Base-by-base conservation (phyloP, 2,888 invertebrate genomes). In the Panzeria rudis region DNA sequence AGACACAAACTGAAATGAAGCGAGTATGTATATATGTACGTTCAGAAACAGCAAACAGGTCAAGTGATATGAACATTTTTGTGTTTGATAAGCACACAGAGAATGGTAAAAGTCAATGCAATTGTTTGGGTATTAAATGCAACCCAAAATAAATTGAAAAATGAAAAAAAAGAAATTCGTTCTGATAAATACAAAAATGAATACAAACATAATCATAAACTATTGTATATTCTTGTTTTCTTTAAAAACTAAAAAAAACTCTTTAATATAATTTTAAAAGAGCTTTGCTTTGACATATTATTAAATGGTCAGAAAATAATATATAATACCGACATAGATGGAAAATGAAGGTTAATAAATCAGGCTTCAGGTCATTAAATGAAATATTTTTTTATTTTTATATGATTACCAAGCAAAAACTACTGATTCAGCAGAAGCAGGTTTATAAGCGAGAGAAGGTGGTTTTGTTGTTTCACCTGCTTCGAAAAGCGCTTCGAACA, bases 121-220 rank as follows among this genome's bases (percentile, higher is more conserved):
- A 68, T 77, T 77, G 77, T 29, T 69, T 69, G 25, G 50, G 68
- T 38, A 69, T 78, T 78, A 69, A 61, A 69, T 61, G 15, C 61
- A 61, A 78, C 52, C 59, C 23, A 78, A 68, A 59, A 77, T 59
- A 59, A 59, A 68, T 68, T 68, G 44, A 35, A 77, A 54, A 59
- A 72, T 50, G 3, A 3, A 17, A 2, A 32, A 17, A 56, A 56
- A 32, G 29, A n/a, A 32, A n/a, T 32, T 8, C n/a, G n/a, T 32
- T 56, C n/a, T 29, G 8, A 56, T 54, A 32, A n/a, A 32, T 56
- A 32, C 1, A 56, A 56, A 56, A 0, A 32, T 29, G 7, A 1
- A 52, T 2, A 50, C 17, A 50, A 38, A 8, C 17, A 8, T 3
- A 50, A 50, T 17, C 20, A 17, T 47, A n/a, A n/a, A n/a, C 6